Evolutionary conservation across 2,113 vertebrate genomes (phyloP).

Genomic region (Ictidomys tridecemlineatus): DNA sequence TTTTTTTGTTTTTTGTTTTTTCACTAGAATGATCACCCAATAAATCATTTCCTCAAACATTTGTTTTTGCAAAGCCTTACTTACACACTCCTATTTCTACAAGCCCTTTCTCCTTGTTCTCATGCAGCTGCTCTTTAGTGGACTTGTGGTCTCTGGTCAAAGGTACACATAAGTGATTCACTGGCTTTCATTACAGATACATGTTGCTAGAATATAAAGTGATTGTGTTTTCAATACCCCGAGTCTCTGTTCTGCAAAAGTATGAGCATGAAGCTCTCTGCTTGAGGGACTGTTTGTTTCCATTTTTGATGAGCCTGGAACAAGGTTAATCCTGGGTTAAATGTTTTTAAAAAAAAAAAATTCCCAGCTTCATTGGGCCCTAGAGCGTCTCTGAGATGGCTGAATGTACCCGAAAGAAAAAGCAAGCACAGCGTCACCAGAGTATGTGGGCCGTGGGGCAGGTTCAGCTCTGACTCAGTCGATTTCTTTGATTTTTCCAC

Average conservation of each 20-base stretch:
- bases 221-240: not conserved
- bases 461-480: not conserved
- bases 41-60: not conserved
- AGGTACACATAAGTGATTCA: not conserved
- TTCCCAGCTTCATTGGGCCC: not conserved
- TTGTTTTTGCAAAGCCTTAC: not conserved
- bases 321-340: not conserved
- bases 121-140: not conserved
- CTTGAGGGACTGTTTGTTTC: not conserved
- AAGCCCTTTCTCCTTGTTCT: not conserved
- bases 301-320: not conserved
- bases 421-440: not conserved
- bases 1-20: too few relatives aligned
- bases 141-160: not conserved
- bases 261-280: not conserved
- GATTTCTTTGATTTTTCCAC: not conserved
- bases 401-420: not conserved
- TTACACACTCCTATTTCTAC: not conserved
- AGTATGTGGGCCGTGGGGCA: too few relatives aligned
- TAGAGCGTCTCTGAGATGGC: not conserved
- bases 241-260: not conserved
- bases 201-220: not conserved
- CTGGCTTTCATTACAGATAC: not conserved
- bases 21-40: not conserved
- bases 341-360: not conserved